Percentiles rank a stretch among this genome's conserved stretches.
phyloP scores from a whole-genome alignment of 2,888 invertebrate species.

The Buathra laborator region DNA sequence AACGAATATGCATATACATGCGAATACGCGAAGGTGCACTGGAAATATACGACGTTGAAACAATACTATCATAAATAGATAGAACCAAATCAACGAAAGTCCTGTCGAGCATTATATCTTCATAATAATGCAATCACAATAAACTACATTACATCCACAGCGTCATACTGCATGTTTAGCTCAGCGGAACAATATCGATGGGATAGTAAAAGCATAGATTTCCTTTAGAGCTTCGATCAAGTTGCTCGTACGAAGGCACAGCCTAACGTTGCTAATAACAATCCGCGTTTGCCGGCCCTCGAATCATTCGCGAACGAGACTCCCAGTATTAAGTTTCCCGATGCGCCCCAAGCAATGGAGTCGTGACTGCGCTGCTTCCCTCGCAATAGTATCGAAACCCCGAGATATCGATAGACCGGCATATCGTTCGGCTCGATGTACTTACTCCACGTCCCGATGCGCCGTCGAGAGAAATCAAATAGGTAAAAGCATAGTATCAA shows the following conservation, averaged over 20 bases:
- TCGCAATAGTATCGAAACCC: slow-evolving; percentile 4
- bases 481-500: slow-evolving; percentile 36
- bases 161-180: neutral
- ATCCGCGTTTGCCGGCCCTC: no score
- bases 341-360: neutral
- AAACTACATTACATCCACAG: slow-evolving; percentile 8
- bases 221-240: neutral
- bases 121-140: slow-evolving; percentile 56
- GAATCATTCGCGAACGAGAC: neutral
- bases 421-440: neutral
- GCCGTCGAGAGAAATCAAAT: slow-evolving; percentile 48
- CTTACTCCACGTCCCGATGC: slow-evolving; percentile 1
- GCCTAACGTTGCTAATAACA: no score
- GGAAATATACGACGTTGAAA: neutral
- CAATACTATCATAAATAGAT: slow-evolving; percentile 3
- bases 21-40: neutral
- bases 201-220: neutral
- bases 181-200: neutral
- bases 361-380: neutral
- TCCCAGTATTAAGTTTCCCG: neutral
- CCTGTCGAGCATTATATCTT: slow-evolving; percentile 27
- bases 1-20: neutral
- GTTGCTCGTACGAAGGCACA: neutral
- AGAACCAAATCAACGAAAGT: neutral
- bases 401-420: slow-evolving; percentile 15